Evolutionary conservation across 2,797 vertebrate species (phyloP).

Genomic region (Lepus oiostolus): DNA sequence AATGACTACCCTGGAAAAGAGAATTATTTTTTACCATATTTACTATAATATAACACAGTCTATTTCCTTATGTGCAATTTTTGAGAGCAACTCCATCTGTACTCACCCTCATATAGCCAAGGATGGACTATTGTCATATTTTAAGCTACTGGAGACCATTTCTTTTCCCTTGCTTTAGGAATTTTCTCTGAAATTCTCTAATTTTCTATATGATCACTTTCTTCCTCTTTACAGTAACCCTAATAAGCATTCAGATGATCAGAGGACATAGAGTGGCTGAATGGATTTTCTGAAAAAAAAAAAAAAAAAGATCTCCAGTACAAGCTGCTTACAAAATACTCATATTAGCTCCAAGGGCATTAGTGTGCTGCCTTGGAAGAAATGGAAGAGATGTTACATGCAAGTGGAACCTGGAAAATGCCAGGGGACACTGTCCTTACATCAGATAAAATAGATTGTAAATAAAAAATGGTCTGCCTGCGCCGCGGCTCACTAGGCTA

Average conservation of each 20-base stretch:
- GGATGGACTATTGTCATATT: accelerated
- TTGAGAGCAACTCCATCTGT: neutral
- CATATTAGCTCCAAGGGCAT: neutral
- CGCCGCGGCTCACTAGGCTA: too few relatives aligned
- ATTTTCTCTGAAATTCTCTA: neutral
- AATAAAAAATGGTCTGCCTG: neutral
- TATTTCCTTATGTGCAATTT: neutral
- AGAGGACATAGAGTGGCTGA: neutral
- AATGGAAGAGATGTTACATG: neutral
- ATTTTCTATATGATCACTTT: neutral
- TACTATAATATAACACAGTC: neutral
- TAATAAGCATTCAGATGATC: neutral
- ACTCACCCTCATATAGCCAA: accelerated
- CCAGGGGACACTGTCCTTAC: too few relatives aligned
- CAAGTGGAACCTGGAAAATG: neutral
- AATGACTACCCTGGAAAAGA: neutral
- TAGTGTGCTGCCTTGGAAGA: neutral
- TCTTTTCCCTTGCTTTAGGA: neutral
- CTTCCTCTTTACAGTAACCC: neutral
- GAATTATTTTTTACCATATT: neutral
- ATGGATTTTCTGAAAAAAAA: neutral
- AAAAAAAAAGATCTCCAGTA: neutral
- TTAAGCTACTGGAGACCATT: neutral
- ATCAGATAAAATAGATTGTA: neutral
- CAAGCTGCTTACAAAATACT: neutral